Evolutionary conservation across 2,888 invertebrate genomes (phyloP).

Genomic region (Callyntrura guangdongensis): DNA sequence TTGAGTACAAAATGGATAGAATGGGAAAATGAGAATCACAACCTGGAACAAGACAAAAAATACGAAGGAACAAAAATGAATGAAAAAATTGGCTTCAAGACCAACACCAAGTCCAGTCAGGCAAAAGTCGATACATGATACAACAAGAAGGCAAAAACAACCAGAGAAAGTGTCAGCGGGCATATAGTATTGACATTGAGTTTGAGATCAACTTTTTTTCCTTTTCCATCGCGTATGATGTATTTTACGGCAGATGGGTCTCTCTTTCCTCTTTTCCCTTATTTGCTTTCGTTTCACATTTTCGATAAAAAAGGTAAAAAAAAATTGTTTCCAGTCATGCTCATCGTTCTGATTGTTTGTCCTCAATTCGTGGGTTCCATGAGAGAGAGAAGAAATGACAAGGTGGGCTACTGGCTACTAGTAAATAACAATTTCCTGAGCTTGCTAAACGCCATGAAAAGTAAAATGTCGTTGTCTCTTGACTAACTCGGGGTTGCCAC

Average conservation of each 20-base stretch:
- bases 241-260: not conserved
- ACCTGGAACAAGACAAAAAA: no score
- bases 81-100: no score
- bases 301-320: not conserved
- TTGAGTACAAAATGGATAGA: not conserved
- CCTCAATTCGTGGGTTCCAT: not conserved
- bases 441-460: no score
- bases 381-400: not conserved
- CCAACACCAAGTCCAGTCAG: not conserved
- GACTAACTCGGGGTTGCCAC: no score
- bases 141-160: not conserved
- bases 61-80: not conserved
- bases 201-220: not conserved
- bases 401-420: no score
- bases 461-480: no score
- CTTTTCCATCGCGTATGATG: no score
- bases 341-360: not conserved
- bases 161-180: conserved; percentile 28
- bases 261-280: not conserved
- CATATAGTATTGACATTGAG: conserved; percentile 29
- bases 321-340: no score
- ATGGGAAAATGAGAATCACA: not conserved
- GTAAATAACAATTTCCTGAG: no score
- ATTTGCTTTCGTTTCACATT: no score
- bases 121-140: conserved; percentile 6